Evolutionary conservation across 35 echinoderm and acorn worm species (phyloP).

Genomic region (Diadema setosum): DNA sequence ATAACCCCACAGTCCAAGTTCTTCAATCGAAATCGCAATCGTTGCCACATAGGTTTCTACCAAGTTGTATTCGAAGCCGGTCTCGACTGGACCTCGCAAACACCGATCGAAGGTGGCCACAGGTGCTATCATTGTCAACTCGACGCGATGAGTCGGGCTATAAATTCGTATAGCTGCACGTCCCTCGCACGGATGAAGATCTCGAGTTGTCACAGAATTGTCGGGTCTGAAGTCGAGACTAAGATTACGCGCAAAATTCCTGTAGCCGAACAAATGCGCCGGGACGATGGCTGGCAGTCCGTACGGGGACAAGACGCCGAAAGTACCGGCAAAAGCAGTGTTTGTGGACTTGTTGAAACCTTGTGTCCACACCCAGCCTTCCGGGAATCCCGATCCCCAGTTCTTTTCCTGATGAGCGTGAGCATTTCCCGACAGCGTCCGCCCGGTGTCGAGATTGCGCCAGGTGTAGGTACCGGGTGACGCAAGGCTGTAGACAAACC

Average conservation of each 20-base stretch:
- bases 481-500: slow-evolving; percentile 90
- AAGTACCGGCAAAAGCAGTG: slow-evolving; percentile 60
- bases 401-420: slow-evolving; percentile 89
- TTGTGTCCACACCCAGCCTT: slow-evolving; percentile 86
- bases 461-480: slow-evolving; percentile 69
- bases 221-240: slow-evolving; percentile 55
- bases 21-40: slow-evolving; percentile 2
- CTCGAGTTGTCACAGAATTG: slow-evolving; percentile 28
- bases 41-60: slow-evolving; percentile 66
- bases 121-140: slow-evolving; percentile 10
- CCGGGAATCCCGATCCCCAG: slow-evolving; percentile 81
- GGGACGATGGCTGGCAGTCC: not conserved
- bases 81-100: slow-evolving; percentile 57
- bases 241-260: slow-evolving; percentile 50
- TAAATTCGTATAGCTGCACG: slow-evolving; percentile 10
- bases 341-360: slow-evolving; percentile 21
- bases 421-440: slow-evolving; percentile 28
- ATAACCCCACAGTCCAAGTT: not conserved
- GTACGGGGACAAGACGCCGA: slow-evolving; percentile 27
- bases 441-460: slow-evolving; percentile 15
- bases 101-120: slow-evolving; percentile 45
- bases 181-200: slow-evolving; percentile 43
- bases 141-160: slow-evolving; percentile 16
- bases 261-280: slow-evolving; percentile 69
- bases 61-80: slow-evolving; percentile 49